A percentile compares a stretch with the other conserved stretches of the same genome.
Evolutionary conservation across 2,797 vertebrate genomes (phyloP).

Genomic region (Nyctibius grandis): DNA sequence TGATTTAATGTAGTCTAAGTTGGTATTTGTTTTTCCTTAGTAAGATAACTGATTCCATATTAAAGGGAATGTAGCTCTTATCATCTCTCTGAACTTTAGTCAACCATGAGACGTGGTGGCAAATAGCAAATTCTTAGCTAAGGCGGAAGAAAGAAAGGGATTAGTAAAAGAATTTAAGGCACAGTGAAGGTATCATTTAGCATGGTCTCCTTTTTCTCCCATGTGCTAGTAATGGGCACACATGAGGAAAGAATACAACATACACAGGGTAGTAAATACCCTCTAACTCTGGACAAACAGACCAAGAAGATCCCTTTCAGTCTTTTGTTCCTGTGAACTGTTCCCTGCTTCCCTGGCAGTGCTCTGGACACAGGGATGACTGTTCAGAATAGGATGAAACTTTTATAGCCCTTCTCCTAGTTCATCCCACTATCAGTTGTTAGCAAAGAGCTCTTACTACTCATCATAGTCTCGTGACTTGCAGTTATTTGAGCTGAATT

Average conservation of each 20-base stretch:
- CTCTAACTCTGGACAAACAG: neutral
- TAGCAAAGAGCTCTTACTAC: neutral
- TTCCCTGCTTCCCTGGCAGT: neutral
- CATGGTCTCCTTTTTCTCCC: neutral
- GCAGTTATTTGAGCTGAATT: neutral
- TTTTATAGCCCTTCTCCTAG: neutral
- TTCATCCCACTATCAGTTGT: neutral
- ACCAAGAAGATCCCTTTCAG: neutral
- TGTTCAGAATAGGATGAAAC: neutral
- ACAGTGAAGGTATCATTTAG: neutral
- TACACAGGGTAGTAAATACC: neutral
- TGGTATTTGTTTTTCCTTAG: neutral
- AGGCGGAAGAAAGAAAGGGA: slow-evolving; percentile 4
- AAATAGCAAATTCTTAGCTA: slow-evolving; percentile 15
- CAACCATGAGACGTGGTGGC: neutral
- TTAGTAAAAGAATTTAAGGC: neutral
- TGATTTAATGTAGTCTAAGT: neutral
- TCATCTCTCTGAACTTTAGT: neutral
- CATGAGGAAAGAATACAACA: neutral
- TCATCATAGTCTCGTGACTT: neutral
- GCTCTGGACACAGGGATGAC: neutral
- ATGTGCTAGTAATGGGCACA: neutral
- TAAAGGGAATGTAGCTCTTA: neutral
- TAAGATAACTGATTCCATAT: neutral
- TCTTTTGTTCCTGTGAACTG: neutral